Percentiles rank a stretch among this genome's conserved stretches.
Evolutionary conservation across 1,140 invertebrate species (phyloP).

Genomic region (Samia ricini): DNA sequence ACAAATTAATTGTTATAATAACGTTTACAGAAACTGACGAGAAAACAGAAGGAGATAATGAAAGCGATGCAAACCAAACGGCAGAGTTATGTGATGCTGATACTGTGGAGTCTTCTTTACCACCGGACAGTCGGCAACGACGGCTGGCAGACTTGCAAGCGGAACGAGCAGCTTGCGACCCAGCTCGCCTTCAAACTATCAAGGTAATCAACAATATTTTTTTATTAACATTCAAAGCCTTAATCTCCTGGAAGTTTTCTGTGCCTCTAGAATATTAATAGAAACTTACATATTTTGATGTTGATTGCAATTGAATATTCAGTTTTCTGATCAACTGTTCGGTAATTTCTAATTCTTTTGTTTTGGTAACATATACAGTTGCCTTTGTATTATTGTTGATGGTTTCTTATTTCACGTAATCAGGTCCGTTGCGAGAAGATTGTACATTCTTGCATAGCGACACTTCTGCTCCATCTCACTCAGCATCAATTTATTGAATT

Average conservation of each 20-base stretch:
- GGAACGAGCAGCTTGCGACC: conserved; percentile 88
- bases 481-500: conserved; percentile 90
- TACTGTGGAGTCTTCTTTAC: conserved; percentile 84
- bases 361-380: too few relatives aligned
- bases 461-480: conserved; percentile 87
- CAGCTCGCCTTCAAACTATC: conserved; percentile 86
- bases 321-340: too few relatives aligned
- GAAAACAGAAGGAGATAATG: conserved; percentile 64
- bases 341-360: too few relatives aligned
- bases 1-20: neutral
- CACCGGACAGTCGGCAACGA: conserved; percentile 81
- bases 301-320: too few relatives aligned
- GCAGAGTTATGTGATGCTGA: conserved; percentile 79
- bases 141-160: conserved; percentile 82
- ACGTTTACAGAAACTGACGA: conserved; percentile 40
- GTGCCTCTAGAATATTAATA: too few relatives aligned
- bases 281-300: too few relatives aligned
- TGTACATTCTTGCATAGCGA: conserved; percentile 84
- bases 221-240: conserved; percentile 6
- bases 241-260: too few relatives aligned
- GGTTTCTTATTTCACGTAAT: conserved; percentile 9
- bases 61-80: conserved; percentile 74
- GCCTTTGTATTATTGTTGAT: neutral
- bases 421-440: conserved; percentile 85
- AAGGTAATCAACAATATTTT: conserved; percentile 60